These are phyloP conservation scores for Pteria penguin DNA, from an alignment of 2,888 invertebrate genomes.

Conservation along the genomic window DNA sequence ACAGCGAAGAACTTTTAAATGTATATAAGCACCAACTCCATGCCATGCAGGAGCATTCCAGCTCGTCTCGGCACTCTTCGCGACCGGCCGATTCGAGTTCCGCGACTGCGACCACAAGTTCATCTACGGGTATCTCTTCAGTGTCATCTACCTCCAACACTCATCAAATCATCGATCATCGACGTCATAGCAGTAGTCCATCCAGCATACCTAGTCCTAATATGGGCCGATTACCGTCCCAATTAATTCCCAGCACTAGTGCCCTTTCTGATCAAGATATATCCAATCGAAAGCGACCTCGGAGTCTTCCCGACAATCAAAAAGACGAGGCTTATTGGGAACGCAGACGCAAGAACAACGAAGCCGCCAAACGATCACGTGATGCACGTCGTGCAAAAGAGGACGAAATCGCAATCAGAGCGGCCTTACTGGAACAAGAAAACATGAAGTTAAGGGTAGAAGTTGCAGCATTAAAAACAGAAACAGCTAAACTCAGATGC, in stretches of 20 bases:
- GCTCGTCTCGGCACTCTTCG: background rate
- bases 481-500: conserved; percentile 83
- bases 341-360: conserved; percentile 93
- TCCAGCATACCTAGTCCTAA: conserved; percentile 45
- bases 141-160: conserved; percentile 3
- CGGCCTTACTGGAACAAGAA: conserved; percentile 92
- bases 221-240: background rate
- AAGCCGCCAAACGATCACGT: conserved; percentile 95
- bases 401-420: conserved; percentile 93
- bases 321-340: conserved; percentile 93
- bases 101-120: conserved; percentile 15
- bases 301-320: conserved; percentile 76
- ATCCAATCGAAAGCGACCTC: conserved; percentile 63
- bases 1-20: conserved; percentile 71
- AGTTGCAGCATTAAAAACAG: conserved; percentile 85
- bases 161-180: conserved; percentile 29
- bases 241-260: conserved; percentile 39
- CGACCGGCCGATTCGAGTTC: background rate
- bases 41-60: conserved; percentile 53
- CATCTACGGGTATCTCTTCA: conserved; percentile 21
- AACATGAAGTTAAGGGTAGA: conserved; percentile 89
- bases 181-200: conserved; percentile 37
- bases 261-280: conserved; percentile 45
- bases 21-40: conserved; percentile 72
- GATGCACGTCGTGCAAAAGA: conserved; percentile 94